Evolutionary conservation across 2,888 invertebrate species (phyloP), one percentile per base, ranked within the genome.

Genomic region (Scrobipalpa atriplicella): DNA sequence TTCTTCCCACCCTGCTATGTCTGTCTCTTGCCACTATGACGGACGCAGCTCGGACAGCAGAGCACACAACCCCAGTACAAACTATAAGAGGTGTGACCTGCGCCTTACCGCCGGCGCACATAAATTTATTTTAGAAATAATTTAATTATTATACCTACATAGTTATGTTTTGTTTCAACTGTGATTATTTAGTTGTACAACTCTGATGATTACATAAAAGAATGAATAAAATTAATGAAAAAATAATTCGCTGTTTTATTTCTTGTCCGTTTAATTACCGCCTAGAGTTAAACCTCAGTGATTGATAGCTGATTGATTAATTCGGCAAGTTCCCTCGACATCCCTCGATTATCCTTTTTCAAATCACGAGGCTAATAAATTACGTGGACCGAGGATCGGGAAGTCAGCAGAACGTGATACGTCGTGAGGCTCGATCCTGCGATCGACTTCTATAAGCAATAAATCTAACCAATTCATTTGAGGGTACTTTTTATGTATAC

Each of bases 121-220:
- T 75, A 79, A 54, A 62, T 85, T 85, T 89, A 83, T 81, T 83
- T 88, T 83, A 89, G 82, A 86, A 81, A 79, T 85, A 86, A 84
- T 86, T 83, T 85, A 82, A 71, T 74, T 72, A 71, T 64, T 62
- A 56, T 36, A 83, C 81, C 78, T 82, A 84, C 80, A 83, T 85
- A 85, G 81, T 86, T 89, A 87, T 84, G 89, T 93, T 93, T 92
- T 89, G 91, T 93, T 93, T 93, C 87, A 92, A 93, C 93, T 93
- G 93, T 93, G 93, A 93, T 93, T 93, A 91, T 92, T 93, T 93
- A 93, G 93, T 92, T 93, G 91, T 93, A 93, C 93, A 92, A 92
- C 89, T 93, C 90, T 90, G 91, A 91, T 83, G 87, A 91, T 90
- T 90, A 92, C 87, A 93, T 92, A 91, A 92, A 93, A 93, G 87